Base-by-base conservation (phyloP, 2,113 vertebrate genomes). In the Myotis lucifugus region DNA sequence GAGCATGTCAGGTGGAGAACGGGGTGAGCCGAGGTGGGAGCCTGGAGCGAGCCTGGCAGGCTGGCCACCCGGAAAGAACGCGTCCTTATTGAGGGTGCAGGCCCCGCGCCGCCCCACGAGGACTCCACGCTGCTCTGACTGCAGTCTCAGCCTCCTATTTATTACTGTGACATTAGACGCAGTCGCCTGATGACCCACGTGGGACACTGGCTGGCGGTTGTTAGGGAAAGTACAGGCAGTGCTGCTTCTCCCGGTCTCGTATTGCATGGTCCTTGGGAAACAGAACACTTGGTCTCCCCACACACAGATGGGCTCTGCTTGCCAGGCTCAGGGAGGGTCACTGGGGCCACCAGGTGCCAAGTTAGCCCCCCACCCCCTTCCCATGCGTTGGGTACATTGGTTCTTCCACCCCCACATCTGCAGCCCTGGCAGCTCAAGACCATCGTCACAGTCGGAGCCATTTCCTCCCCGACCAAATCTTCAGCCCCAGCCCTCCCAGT, bases 111-210 rank as follows among this genome's bases (percentile, higher is more conserved):
- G 17, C 37, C 40, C 66, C 48, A 29, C 2, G 1, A 37, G 56
- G 59, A 21, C 48, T 17, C 61, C 87, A 74, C 18, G 10, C 32
- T n/a, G 29, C 13, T 3, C 52, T 37, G 1, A 21, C 42, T 77
- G 27, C 67, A 17, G 54, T 86, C 74, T 54, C 87, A 13, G 74
- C 9, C 91, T 93, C 70, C 50, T 73, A 0, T 78, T 69, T 85
- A 73, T 86, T 78, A 69, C 69, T 12, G 23, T 69, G 87, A 73
- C 90, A 70, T 82, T 79, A 93, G 79, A 88, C 15, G n/a, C 54
- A n/a, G 64, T 48, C 54, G 74, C 64, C 84, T 61, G 37, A 56
- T 42, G 73, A 46, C 87, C 95, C 54, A 54, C 82, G 67, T 34
- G 15, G 73, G 84, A 94, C 81, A 5, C 42, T 42, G 64, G 21